phyloP scores from a whole-genome alignment of 2,888 invertebrate genomes.

The Hypselothyrea guttata region DNA sequence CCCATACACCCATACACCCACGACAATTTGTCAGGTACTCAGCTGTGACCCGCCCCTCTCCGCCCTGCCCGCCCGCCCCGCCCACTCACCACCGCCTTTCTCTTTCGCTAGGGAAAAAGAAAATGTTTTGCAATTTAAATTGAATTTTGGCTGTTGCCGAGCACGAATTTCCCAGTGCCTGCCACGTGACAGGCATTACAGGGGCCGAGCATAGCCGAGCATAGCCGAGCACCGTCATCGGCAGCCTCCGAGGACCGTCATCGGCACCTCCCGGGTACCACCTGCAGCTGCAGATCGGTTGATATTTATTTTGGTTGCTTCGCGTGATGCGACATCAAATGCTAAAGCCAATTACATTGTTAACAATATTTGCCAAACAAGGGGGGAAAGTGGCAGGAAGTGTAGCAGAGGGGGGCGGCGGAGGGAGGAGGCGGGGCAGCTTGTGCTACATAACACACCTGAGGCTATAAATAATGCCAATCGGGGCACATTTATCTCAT shows the following conservation, averaged over 20 bases:
- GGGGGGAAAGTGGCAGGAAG: no score
- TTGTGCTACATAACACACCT: conserved; percentile 13
- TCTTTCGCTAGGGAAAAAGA: not conserved
- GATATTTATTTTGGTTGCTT: not conserved
- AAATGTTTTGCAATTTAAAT: conserved; percentile 1
- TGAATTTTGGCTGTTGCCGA: conserved; percentile 51
- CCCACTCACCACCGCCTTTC: not conserved
- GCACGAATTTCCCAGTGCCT: conserved; percentile 38
- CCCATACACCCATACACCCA: no score
- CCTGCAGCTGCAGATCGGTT: conserved; percentile 29
- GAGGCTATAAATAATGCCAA: not conserved
- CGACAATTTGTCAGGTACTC: no score
- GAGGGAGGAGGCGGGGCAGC: not conserved
- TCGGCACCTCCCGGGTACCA: conserved; percentile 18
- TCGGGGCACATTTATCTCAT: no score
- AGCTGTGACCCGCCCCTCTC: no score
- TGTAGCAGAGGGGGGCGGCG: no score
- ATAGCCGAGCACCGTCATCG: not conserved
- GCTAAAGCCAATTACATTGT: conserved; percentile 42
- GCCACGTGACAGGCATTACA: conserved; percentile 51
- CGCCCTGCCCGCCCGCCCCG: not conserved
- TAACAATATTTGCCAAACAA: conserved; percentile 29
- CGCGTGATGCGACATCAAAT: conserved; percentile 25
- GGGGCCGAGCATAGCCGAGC: no score
- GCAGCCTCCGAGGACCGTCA: not conserved